Base-by-base conservation (phyloP, 2,888 invertebrate species). In the Chouioia cunea region DNA sequence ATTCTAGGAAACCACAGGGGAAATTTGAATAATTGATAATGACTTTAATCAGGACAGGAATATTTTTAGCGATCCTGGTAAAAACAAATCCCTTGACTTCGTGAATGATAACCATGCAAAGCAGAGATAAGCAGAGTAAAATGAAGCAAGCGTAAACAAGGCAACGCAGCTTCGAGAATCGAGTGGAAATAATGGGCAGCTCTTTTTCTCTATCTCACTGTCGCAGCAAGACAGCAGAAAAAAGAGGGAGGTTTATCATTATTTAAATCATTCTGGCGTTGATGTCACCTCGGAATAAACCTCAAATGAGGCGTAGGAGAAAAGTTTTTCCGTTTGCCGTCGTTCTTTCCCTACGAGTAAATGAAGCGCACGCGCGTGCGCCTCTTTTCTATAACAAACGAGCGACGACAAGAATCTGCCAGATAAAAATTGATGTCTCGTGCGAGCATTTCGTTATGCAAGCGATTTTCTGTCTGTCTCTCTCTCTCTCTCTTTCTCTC, bases 261-360 rank as follows among this genome's bases (percentile, higher is more conserved):
- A 74, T 74, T 74, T 70, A 74, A 74, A 74, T 74, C 74, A 73
- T 73, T 68, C 60, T 57, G 68, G 65, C 65, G 71, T 56, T 63
- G 65, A 65, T 69, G 71, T 65, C 71, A 59, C 69, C 73, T 71
- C 64, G 56, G 73, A 75, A 77, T 75, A 75, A 76, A 77, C 75
- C 78, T 81, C 76, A 82, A 83, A 83, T 81, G 82, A 83, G 81
- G 80, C 82, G 82, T 78, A 44, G 36, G 53, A 43, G 50, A 54
- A 57, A 74, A 69, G 65, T 71, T 74, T 70, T 74, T 74, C 71
- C 65, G 73, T 69, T 71, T 71, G 70, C 60, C 53, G 22, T 18
- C 23, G 8, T 27, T 4, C n/a, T 27, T 4, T 43, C 44, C 59
- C 23, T 48, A 18, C 16, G 63, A 48, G 68, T 71, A 73, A 73